A percentile compares a stretch with the other conserved stretches of the same genome.
Conservation (phyloP, 2,797 vertebrate species). For the Anabas testudineus region DNA sequence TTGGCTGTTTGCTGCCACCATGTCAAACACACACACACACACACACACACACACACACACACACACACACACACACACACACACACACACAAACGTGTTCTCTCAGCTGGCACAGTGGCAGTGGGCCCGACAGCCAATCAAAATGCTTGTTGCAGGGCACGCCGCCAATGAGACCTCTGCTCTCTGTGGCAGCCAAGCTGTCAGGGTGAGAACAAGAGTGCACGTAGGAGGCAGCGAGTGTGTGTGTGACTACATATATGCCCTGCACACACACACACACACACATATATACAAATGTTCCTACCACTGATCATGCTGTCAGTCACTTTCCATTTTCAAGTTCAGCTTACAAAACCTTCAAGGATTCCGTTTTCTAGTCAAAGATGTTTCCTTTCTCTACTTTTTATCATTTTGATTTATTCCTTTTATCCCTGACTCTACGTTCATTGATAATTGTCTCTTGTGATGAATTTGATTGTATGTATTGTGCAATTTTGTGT, state of each 20-base stretch:
- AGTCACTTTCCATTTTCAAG: neutral
- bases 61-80: conserved; percentile 13
- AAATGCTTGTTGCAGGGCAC: conserved; percentile 51
- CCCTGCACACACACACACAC: neutral
- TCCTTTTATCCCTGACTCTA: neutral
- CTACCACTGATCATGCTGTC: neutral
- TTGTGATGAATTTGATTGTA: neutral
- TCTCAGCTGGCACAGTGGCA: conserved; percentile 64
- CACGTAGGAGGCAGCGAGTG: conserved; percentile 44
- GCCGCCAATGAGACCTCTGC: conserved; percentile 71
- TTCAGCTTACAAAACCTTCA: conserved; percentile 1
- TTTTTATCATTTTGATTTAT: neutral
- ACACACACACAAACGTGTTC: conserved; percentile 31
- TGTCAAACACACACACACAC: conserved; percentile 10
- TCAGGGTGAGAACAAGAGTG: conserved; percentile 66
- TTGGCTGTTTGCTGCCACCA: conserved; percentile 26
- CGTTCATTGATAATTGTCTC: neutral
- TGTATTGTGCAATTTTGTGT: no score
- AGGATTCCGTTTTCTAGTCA: conserved; percentile 4
- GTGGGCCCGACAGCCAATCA: conserved; percentile 68
- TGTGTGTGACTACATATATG: neutral
- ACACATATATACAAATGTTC: conserved; percentile 1
- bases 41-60: conserved; percentile 1
- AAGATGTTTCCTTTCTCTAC: neutral
- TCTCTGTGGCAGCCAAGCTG: conserved; percentile 66